Evolutionary conservation across 2,113 vertebrate species (phyloP).

Genomic region (Tragelaphus buxtoni): DNA sequence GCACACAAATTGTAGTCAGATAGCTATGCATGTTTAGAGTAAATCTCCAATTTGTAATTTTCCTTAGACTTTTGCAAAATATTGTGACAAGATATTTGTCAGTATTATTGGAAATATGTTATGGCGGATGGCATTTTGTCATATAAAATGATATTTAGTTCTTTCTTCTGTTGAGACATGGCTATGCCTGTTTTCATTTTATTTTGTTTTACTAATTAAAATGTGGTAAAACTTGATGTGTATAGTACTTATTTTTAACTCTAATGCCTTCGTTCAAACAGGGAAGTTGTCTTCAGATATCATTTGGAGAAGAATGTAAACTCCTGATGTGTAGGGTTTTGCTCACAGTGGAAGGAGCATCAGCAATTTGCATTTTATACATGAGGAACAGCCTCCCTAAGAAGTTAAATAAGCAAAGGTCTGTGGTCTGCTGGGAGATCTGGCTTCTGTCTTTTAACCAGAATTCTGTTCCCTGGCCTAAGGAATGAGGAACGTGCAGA

Average conservation of each 20-base stretch:
- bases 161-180: background rate
- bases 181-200: background rate
- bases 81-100: background rate
- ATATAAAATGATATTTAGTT: background rate
- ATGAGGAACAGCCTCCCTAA: background rate
- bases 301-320: background rate
- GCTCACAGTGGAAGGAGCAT: background rate
- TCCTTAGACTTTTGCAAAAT: background rate
- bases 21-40: background rate
- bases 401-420: background rate
- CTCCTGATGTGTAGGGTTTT: background rate
- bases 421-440: background rate
- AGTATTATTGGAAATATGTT: background rate
- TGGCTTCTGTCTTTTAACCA: background rate
- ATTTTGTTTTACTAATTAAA: constrained; percentile 7
- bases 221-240: background rate
- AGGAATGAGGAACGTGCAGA: background rate
- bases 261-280: background rate
- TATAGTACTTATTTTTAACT: background rate
- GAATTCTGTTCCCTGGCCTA: background rate
- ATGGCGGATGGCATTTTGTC: background rate
- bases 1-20: background rate
- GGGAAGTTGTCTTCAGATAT: background rate
- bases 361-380: background rate
- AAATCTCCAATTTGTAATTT: background rate